These are phyloP conservation scores for Arvicola amphibius DNA, from an alignment of 2,797 vertebrate genomes.

Conservation along the genomic window DNA sequence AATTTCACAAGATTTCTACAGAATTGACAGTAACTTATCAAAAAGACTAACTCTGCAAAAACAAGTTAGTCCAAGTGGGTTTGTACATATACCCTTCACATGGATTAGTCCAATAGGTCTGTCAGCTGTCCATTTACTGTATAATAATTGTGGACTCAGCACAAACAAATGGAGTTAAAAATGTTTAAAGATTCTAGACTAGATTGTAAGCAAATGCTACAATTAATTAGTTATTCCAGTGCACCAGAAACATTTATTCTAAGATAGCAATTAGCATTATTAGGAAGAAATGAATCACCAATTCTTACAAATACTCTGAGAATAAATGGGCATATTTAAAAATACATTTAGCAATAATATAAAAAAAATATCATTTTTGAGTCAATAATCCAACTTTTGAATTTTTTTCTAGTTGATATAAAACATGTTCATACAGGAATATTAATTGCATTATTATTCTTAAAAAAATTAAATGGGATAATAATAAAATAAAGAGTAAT, in stretches of 20 bases:
- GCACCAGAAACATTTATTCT: neutral
- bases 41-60: too few species aligned
- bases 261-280: neutral
- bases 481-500: neutral
- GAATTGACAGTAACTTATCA: too few species aligned
- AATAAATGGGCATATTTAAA: neutral
- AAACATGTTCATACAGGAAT: neutral
- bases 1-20: too few species aligned
- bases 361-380: neutral
- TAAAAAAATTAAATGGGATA: neutral
- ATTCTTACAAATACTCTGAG: slow-evolving; percentile 9
- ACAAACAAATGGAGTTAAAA: neutral
- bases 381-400: neutral
- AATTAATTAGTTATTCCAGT: neutral
- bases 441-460: neutral
- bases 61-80: too few species aligned
- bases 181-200: neutral
- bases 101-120: too few species aligned
- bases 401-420: neutral
- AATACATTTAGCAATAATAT: neutral
- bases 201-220: neutral
- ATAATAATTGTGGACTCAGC: too few species aligned
- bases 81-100: too few species aligned
- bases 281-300: neutral
- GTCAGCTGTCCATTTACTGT: too few species aligned